Base-by-base conservation (phyloP, 2,888 invertebrate genomes). In the Himalopsyche anomala region DNA sequence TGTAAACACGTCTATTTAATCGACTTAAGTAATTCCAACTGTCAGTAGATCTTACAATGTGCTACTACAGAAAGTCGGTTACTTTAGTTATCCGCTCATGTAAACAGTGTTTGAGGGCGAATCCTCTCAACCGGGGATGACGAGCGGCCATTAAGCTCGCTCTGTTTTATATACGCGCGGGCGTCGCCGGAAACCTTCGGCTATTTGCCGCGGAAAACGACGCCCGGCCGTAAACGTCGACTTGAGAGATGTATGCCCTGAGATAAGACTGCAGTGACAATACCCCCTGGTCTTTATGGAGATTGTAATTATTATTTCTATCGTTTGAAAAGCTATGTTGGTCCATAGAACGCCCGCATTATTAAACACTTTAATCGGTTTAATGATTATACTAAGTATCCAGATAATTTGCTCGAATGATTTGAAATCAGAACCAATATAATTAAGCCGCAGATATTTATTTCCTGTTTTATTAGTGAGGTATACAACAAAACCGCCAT, bases 191-290 rank as follows among this genome's bases (percentile, higher is more conserved):
- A 85, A 82, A 85, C 81, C 81, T 45, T 81, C 51, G 85, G 82
- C 69, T 83, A 83, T 87, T 87, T 81, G 85, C 85, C 81, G 81
- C 82, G 51, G 54, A 81, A 81, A 82, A 82, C 84, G 62, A 80
- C 56, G 82, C 80, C 51, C 62, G 56, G 54, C 87, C 85, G 84
- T 87, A 86, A 88, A 85, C 80, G 88, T 88, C 86, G 69, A 79
- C 85, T 40, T 81, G 81, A 40, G 84, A 88, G 87, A 88, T 85
- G 82, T 87, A 86, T 82, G 85, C 79, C 80, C n/a, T 19, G 28
- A 85, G 86, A 86, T 86, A 83, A 80, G 83, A n/a, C 79, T 69
- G 82, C 74, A 69, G 80, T 51, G 36, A 74, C 80, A 83, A 87
- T 84, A 40, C 79, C 56, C 45, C 74, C 36, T 74, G 74, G 36